Evolutionary conservation across 23 tunicate genomes (phyloP).

Genomic region (Trididemnum nubilum): DNA sequence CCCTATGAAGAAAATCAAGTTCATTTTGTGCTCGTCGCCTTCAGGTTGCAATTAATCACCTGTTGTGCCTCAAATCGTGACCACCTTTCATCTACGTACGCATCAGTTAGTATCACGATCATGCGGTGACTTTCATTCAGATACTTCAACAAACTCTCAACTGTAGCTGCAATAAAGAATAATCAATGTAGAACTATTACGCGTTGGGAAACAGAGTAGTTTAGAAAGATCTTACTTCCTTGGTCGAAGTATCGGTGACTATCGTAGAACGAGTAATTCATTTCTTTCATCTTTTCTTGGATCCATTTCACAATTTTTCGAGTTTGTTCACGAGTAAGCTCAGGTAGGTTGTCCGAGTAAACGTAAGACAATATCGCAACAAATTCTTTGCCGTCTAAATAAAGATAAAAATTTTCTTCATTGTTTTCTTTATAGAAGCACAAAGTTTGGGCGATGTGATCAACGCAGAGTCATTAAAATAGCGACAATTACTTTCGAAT

Average conservation of each 20-base stretch:
- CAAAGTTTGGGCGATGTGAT: too few relatives aligned
- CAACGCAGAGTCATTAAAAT: too few relatives aligned
- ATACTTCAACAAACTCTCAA: slow-evolving; percentile 45
- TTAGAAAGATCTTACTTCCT: slow-evolving; percentile 50
- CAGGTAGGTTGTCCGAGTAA: not conserved
- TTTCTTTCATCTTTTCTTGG: slow-evolving; percentile 21
- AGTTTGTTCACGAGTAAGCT: not conserved
- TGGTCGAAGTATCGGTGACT: slow-evolving; percentile 14
- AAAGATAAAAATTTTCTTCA: not conserved
- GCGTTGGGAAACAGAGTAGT: too few relatives aligned
- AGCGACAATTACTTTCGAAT: too few relatives aligned
- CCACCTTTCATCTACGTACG: slow-evolving; percentile 67
- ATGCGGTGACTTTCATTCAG: slow-evolving; percentile 77
- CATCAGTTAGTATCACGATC: slow-evolving; percentile 65
- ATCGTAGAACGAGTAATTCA: slow-evolving; percentile 36
- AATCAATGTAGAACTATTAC: too few relatives aligned
- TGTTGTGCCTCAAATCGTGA: slow-evolving; percentile 53
- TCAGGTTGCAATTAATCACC: too few relatives aligned
- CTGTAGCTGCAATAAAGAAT: slow-evolving; percentile 38
- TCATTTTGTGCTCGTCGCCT: too few relatives aligned
- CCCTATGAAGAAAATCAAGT: slow-evolving; percentile 17
- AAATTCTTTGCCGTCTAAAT: slow-evolving; percentile 23
- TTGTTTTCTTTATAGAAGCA: too few relatives aligned
- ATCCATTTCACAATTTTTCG: slow-evolving; percentile 15
- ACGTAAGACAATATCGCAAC: slow-evolving; percentile 35